Base-by-base conservation (phyloP, 2,797 vertebrate species). In the Australoheros facetus region DNA sequence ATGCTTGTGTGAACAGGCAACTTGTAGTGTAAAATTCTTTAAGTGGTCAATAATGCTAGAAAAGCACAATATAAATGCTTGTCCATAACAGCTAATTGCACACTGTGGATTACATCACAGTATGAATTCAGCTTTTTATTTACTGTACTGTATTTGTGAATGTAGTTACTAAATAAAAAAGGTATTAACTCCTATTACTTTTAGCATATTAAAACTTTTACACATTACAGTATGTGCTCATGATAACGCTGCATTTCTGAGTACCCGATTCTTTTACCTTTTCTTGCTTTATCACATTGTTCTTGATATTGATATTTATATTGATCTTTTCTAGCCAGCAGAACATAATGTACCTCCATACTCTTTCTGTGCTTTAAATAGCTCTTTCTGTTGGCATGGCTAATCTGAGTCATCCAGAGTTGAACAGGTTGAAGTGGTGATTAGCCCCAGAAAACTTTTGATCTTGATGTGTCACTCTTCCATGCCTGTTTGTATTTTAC, bases 281-380 rank as follows among this genome's bases (percentile, higher is more conserved):
- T 51, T 16, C 42, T 51, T 0, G 16, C 16, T 51, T 30, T 66
- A 66, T 66, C 17, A 48, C 42, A 66, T 30, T 66, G 9, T 58
- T 81, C 54, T 66, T 19, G n/a, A 16, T 75, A 72, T 62, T 62
- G 21, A 79, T 64, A 45, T 79, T 75, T 81, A 6, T 71, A 75
- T 80, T 58, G 72, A 71, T 77, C 39, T 55, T 77, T 56, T 69
- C 11, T 23, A 9, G 73, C 51, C 34, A 57, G 60, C 16, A 8
- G 13, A 54, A 71, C 37, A 78, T 53, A 56, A 30, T 48, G 62
- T 48, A 66, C 73, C 66, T 75, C 10, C 53, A 37, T 10, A 30
- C 30, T 34, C 14, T 42, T 69, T 53, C 2, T 12, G 32, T 34
- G 32, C 57, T 39, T 39, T 78, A 56, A 71, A 3, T 56, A 21